Percentiles rank a stretch among this genome's conserved stretches.
phyloP scores from a whole-genome alignment of 2,113 vertebrate species.

The Peucedramus taeniatus region DNA sequence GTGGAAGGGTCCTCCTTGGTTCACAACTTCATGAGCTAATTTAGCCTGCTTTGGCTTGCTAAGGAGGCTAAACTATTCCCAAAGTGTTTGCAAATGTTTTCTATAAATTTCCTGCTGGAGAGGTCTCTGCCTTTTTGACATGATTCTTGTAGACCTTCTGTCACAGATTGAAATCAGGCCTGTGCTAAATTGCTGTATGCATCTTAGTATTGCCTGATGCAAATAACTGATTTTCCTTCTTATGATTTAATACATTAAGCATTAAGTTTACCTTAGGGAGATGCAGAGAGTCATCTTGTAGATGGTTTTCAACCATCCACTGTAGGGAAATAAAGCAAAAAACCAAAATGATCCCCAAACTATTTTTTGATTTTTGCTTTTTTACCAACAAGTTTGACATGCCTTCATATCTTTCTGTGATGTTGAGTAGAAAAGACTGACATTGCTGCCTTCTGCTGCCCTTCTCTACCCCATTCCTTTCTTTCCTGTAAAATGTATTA shows the following conservation, averaged over 20 bases:
- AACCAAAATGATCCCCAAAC: background rate
- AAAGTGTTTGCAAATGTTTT: background rate
- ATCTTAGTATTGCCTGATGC: background rate
- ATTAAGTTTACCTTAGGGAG: background rate
- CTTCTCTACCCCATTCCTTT: background rate
- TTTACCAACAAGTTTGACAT: background rate
- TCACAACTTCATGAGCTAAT: background rate
- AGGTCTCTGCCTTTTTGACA: background rate
- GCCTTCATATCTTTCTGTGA: background rate
- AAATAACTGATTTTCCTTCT: background rate
- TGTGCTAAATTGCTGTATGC: background rate
- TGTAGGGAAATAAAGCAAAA: background rate
- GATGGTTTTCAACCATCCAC: background rate
- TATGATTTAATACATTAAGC: background rate
- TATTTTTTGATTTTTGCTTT: background rate
- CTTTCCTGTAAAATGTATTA: background rate
- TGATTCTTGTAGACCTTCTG: background rate
- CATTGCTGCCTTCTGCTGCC: background rate
- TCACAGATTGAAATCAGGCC: background rate
- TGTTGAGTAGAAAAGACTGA: background rate
- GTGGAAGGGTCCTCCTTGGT: background rate
- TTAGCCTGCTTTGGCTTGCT: background rate
- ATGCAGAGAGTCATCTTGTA: background rate
- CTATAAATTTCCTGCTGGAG: background rate
- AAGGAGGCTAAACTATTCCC: background rate